Conservation (phyloP, 2,113 vertebrate species). For the Nesogale talazaci region DNA sequence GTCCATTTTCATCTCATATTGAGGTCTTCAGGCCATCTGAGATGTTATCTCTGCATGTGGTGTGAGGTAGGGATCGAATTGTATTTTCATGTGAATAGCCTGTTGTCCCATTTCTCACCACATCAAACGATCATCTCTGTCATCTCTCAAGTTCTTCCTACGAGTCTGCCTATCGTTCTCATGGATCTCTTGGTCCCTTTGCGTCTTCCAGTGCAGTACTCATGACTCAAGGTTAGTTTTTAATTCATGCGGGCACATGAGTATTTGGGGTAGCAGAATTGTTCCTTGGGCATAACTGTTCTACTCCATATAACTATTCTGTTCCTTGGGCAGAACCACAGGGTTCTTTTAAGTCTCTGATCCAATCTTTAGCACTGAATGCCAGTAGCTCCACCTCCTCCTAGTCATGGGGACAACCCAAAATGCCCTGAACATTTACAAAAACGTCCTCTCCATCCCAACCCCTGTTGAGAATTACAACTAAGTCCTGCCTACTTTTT, state of each 20-base stretch:
- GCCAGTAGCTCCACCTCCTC: neutral
- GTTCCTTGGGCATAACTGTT: neutral
- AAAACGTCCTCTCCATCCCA: neutral
- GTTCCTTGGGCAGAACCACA: neutral
- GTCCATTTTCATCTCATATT: neutral
- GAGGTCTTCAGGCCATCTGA: constrained; percentile 12
- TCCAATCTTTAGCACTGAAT: neutral
- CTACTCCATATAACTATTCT: neutral
- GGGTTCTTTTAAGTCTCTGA: neutral
- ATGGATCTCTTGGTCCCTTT: constrained; percentile 32
- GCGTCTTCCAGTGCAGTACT: constrained; percentile 15
- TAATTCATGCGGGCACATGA: constrained; percentile 30
- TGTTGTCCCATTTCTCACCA: neutral
- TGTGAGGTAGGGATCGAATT: neutral
- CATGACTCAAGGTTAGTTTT: constrained; percentile 22
- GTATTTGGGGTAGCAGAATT: neutral
- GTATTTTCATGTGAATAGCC: neutral
- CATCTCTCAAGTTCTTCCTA: constrained; percentile 23
- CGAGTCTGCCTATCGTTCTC: constrained; percentile 19
- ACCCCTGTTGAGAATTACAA: neutral
- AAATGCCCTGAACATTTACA: neutral
- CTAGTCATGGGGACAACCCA: neutral
- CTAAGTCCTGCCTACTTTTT: neutral
- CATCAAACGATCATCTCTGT: constrained; percentile 7
- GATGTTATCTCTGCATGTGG: constrained; percentile 1